These are phyloP conservation scores for Lacerta bilineata DNA, from an alignment of 2,797 vertebrate species.

Conservation along the genomic window DNA sequence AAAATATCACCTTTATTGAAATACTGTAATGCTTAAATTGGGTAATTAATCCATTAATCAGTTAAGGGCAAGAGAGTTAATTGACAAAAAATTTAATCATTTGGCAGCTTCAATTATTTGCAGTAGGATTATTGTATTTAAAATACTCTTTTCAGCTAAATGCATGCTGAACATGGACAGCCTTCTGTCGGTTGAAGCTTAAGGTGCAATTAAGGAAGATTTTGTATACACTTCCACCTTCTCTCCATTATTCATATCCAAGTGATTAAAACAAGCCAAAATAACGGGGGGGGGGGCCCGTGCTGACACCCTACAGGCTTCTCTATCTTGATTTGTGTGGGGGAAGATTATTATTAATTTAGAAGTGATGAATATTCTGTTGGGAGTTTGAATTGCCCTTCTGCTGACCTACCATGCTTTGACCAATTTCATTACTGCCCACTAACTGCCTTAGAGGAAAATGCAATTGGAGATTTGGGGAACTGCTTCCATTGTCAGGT, in stretches of 20 bases:
- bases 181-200: constrained; percentile 10
- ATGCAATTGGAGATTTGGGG: constrained; percentile 33
- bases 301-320: constrained; percentile 2
- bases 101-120: constrained; percentile 42
- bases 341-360: constrained; percentile 48
- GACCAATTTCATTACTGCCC: constrained; percentile 31
- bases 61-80: constrained; percentile 38
- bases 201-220: constrained; percentile 27
- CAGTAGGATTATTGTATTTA: constrained; percentile 19
- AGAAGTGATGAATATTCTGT: constrained; percentile 46
- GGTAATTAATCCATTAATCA: constrained; percentile 47
- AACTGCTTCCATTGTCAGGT: background rate
- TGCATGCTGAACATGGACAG: background rate
- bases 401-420: constrained; percentile 38
- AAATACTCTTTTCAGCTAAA: constrained; percentile 30
- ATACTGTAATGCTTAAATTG: constrained; percentile 25
- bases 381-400: background rate
- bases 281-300: background rate
- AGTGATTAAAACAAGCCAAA: constrained; percentile 2
- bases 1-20: constrained; percentile 27
- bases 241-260: background rate
- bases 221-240: constrained; percentile 47
- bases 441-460: constrained; percentile 26
- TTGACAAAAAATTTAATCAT: constrained; percentile 44
- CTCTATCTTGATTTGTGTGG: background rate